Base-by-base conservation (phyloP, 1,140 invertebrate genomes). In the Druon quercuslanigerum region DNA sequence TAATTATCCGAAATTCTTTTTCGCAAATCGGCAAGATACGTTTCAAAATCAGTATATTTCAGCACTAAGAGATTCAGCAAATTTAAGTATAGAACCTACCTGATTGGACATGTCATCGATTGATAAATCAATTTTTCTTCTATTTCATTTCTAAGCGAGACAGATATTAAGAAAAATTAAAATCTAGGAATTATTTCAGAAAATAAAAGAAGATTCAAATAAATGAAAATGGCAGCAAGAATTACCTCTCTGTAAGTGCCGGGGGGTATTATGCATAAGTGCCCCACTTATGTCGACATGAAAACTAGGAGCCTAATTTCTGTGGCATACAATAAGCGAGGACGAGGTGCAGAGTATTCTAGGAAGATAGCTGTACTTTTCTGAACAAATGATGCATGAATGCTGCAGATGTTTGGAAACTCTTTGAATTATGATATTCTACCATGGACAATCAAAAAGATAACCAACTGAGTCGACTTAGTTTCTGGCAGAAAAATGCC, bases 331-430 rank as follows among this genome's bases (percentile, higher is more conserved):
- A 57, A 57, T 57, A 57, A 57, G 20, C 56, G 25, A 20, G 20
- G 17, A 57, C 25, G 56, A 57, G 25, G 25, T 57, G 56, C 20
- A 57, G 56, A 57, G 25, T 20, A 57, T 57, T 57, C 25, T 57
- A 57, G 56, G 8, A 14, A 57, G 56, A 57, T 57, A 57, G 33
- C 19, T 20, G 56, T 57, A 33, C 56, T 19, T 20, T 12, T 17
- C 19, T 57, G 2, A 57, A 57, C 56, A 57, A 57, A 57, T 57
- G 56, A 14, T 33, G 56, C 56, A 57, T 57, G 33, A 57, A 57
- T 13, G 4, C 8, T 20, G 17, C 56, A 20, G 12, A 11, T 3
- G 20, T 57, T 57, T 57, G 2, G 2, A 13, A 19, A 19, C 14
- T 20, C 19, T 57, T 25, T 57, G 20, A 57, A 11, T 20, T 12